Evolutionary conservation across 2,797 vertebrate genomes (phyloP).

Genomic region (Melanotaenia parkinsoni): DNA sequence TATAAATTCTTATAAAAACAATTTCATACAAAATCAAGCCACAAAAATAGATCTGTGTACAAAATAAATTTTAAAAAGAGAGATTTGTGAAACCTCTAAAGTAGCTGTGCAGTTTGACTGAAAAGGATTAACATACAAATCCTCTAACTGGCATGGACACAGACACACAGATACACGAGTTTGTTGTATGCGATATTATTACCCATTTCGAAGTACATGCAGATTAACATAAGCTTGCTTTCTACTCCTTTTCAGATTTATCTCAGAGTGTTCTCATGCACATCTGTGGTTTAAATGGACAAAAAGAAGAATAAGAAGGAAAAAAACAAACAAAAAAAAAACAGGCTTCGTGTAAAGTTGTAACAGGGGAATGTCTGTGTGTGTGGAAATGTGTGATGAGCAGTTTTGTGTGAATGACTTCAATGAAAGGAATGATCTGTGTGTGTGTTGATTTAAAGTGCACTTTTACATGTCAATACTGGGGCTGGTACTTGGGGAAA

Average conservation of each 20-base stretch:
- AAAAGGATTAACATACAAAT: constrained; percentile 49
- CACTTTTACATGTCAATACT: constrained; percentile 60
- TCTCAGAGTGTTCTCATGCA: background rate
- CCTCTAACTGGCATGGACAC: constrained; percentile 60
- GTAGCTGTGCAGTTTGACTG: constrained; percentile 54
- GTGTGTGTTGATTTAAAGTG: constrained; percentile 27
- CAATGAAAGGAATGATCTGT: constrained; percentile 43
- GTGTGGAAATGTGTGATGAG: too few relatives aligned
- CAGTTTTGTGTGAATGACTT: constrained; percentile 13
- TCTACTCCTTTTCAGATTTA: constrained; percentile 30
- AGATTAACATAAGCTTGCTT: constrained; percentile 42
- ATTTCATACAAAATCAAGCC: constrained; percentile 70
- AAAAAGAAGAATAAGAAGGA: constrained; percentile 33
- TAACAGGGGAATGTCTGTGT: too few relatives aligned
- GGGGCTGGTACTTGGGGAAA: constrained; percentile 89
- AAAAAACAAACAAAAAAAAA: background rate
- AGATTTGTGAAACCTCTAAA: constrained; percentile 43
- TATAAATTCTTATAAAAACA: constrained; percentile 63
- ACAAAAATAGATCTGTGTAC: constrained; percentile 80
- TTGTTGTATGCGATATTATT: constrained; percentile 3
- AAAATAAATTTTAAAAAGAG: constrained; percentile 73
- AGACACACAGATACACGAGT: constrained; percentile 34
- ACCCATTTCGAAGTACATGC: constrained; percentile 33
- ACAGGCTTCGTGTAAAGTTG: too few relatives aligned
- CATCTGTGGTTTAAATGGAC: constrained; percentile 30